phyloP scores from a whole-genome alignment of 2,888 invertebrate genomes.

The Gordius sp. region DNA sequence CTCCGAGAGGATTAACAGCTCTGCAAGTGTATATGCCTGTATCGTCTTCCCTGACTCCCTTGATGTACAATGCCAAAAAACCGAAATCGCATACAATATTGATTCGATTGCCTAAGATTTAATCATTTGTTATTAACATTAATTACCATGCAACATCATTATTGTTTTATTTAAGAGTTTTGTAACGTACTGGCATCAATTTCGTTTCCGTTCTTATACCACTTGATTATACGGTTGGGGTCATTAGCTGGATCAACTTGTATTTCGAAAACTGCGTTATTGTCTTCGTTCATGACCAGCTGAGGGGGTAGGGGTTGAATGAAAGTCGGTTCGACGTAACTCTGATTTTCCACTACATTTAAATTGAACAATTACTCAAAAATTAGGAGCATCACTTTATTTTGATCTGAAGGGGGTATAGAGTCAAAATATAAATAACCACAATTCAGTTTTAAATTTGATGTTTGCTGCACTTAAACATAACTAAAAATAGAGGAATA shows the following conservation, averaged over 20 bases:
- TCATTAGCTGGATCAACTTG: not conserved
- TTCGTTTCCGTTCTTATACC: constrained; percentile 5
- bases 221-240: constrained; percentile 5
- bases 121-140: not conserved
- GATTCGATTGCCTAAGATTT: not conserved
- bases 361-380: too few species aligned
- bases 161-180: not conserved
- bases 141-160: not conserved
- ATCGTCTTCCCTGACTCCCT: not conserved
- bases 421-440: too few species aligned
- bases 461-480: too few species aligned
- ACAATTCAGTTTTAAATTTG: too few species aligned
- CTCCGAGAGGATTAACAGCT: constrained; percentile 1
- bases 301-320: not conserved
- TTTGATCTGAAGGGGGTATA: too few species aligned
- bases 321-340: not conserved
- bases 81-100: constrained; percentile 4
- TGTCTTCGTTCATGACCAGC: not conserved
- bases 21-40: not conserved
- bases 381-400: too few species aligned
- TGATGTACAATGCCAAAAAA: not conserved
- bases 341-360: not conserved
- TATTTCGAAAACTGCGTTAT: not conserved
- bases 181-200: constrained; percentile 7
- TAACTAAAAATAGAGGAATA: too few species aligned